Conservation (phyloP, 2,797 vertebrate species). For the Gastrophryne carolinensis region DNA sequence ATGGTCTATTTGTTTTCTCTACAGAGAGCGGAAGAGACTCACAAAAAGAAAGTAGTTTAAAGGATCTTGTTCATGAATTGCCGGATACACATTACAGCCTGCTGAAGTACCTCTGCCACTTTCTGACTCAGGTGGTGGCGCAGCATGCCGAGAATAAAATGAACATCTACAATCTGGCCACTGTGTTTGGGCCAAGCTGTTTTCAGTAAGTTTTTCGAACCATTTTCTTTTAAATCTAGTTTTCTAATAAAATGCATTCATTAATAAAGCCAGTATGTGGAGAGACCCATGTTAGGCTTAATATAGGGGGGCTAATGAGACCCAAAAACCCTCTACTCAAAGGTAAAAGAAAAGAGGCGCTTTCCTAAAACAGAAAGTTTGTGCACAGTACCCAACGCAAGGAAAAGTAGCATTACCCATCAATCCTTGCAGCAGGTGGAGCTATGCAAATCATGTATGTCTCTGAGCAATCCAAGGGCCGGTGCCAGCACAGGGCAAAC, state of each 20-base stretch:
- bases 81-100: constrained; percentile 81
- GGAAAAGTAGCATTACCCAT: no score
- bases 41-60: constrained; percentile 69
- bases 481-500: no score
- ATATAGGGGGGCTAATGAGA: no score
- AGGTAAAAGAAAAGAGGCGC: no score
- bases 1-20: constrained; percentile 40
- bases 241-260: not conserved
- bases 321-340: no score
- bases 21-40: constrained; percentile 69
- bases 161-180: constrained; percentile 85
- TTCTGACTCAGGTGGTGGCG: constrained; percentile 81
- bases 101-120: constrained; percentile 84
- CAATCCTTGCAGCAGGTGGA: no score
- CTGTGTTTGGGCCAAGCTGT: constrained; percentile 88
- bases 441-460: no score
- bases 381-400: no score
- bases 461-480: no score
- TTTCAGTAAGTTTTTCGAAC: constrained; percentile 87
- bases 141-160: constrained; percentile 84
- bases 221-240: not conserved
- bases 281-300: no score
- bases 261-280: no score
- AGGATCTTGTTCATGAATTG: constrained; percentile 76
- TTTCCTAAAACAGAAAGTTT: no score